Conservation (phyloP, 2,888 invertebrate species). For the Isoperla grammatica region DNA sequence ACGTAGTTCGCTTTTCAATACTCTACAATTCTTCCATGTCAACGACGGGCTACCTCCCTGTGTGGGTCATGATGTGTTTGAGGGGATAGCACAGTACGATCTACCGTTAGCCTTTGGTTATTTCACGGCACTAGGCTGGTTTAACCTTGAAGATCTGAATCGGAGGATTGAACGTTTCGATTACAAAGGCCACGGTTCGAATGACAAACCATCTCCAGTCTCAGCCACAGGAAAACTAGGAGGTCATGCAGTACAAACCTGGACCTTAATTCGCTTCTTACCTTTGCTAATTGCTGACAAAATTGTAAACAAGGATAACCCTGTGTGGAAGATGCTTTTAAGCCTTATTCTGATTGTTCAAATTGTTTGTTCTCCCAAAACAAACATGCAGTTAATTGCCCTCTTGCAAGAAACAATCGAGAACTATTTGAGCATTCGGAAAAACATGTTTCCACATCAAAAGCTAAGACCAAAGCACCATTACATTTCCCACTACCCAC, state of each 20-base stretch:
- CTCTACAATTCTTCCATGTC: constrained; percentile 34
- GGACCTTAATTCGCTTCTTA: constrained; percentile 14
- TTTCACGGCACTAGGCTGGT: constrained; percentile 24
- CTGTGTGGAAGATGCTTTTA: constrained; percentile 18
- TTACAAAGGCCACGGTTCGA: background rate
- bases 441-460: constrained; percentile 22
- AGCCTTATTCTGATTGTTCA: constrained; percentile 9
- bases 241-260: constrained; percentile 16
- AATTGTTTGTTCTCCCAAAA: constrained; percentile 17
- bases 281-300: background rate
- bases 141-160: constrained; percentile 24
- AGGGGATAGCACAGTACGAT: constrained; percentile 34
- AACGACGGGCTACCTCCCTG: constrained; percentile 36
- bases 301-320: constrained; percentile 5
- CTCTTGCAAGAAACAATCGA: constrained; percentile 1
- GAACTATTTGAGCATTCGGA: constrained; percentile 12
- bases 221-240: constrained; percentile 4
- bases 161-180: background rate
- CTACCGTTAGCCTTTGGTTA: constrained; percentile 32
- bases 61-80: constrained; percentile 36
- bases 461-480: constrained; percentile 29
- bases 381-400: background rate
- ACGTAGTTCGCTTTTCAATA: constrained; percentile 34
- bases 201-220: constrained; percentile 6
- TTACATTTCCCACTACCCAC: constrained; percentile 28